Evolutionary conservation across 2,888 invertebrate species (phyloP).

Genomic region (Cartodere bifasciata): DNA sequence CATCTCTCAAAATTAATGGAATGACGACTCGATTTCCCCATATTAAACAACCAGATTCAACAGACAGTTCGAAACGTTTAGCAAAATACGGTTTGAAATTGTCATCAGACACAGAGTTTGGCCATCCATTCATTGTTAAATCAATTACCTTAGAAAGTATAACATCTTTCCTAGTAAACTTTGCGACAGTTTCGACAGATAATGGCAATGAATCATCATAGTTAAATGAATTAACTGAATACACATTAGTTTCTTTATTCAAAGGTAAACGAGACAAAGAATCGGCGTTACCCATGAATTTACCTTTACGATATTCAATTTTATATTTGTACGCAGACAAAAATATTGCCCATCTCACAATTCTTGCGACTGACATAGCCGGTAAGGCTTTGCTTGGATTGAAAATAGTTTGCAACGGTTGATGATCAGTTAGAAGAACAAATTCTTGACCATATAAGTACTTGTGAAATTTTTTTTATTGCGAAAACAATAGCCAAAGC

Average conservation of each 20-base stretch:
- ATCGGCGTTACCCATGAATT: conserved; percentile 12
- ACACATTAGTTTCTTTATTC: conserved; percentile 5
- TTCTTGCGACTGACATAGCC: conserved; percentile 11
- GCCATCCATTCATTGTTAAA: conserved; percentile 13
- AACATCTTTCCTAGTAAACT: no score
- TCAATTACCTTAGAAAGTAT: conserved; percentile 9
- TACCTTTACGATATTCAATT: conserved; percentile 13
- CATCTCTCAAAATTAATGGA: conserved; percentile 8
- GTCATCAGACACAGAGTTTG: conserved; percentile 8
- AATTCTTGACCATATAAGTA: conserved; percentile 13
- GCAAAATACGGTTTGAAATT: conserved; percentile 12
- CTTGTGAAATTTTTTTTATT: conserved; percentile 13
- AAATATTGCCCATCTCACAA: conserved; percentile 13
- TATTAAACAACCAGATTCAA: conserved; percentile 14
- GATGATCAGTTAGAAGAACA: conserved; percentile 13
- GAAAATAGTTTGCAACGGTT: conserved; percentile 16
- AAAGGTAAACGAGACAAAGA: conserved; percentile 9
- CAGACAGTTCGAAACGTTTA: conserved; percentile 12
- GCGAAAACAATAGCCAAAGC: conserved; percentile 12
- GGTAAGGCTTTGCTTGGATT: conserved; percentile 15
- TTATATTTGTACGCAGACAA: conserved; percentile 14
- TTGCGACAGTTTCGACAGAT: no score
- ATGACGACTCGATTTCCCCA: conserved; percentile 14
- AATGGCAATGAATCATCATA: conserved; percentile 5
- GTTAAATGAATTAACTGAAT: conserved; percentile 7